phyloP scores from a whole-genome alignment of 1,140 invertebrate species.

The Schlechtendalia chinensis region DNA sequence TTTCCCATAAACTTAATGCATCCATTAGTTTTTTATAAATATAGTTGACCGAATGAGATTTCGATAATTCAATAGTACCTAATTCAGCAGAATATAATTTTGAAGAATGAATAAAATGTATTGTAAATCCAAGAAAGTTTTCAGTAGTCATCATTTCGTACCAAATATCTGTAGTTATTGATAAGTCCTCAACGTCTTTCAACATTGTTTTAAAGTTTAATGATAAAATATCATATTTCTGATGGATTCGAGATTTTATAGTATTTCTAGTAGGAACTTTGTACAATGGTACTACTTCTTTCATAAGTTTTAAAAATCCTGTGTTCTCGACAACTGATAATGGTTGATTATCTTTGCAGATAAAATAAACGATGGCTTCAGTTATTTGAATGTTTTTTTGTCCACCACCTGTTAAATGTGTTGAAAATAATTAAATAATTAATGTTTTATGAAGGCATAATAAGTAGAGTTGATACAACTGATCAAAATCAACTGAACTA shows the following conservation, averaged over 20 bases:
- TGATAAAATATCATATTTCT: constrained; percentile 55
- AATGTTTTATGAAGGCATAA: constrained; percentile 1
- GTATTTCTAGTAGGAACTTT: constrained; percentile 55
- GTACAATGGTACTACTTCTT: constrained; percentile 55
- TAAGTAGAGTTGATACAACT: background rate
- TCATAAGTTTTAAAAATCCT: constrained; percentile 56
- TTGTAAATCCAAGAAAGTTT: constrained; percentile 51
- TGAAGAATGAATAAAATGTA: constrained; percentile 53
- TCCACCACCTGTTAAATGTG: constrained; percentile 15
- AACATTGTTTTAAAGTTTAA: constrained; percentile 53
- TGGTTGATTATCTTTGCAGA: constrained; percentile 56
- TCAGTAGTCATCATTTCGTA: constrained; percentile 53
- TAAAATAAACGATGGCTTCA: constrained; percentile 54
- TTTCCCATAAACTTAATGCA: constrained; percentile 55
- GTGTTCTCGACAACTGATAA: constrained; percentile 56
- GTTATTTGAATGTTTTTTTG: constrained; percentile 48
- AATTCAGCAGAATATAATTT: constrained; percentile 45
- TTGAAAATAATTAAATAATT: constrained; percentile 2
- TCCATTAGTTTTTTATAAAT: constrained; percentile 51
- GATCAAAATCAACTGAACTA: background rate
- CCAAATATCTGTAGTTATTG: constrained; percentile 55
- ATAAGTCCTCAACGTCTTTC: constrained; percentile 50
- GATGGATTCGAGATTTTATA: constrained; percentile 52
- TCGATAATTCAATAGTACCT: constrained; percentile 29
- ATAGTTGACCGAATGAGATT: constrained; percentile 52